These are phyloP conservation scores for Callinectes sapidus DNA, from an alignment of 2,888 invertebrate species.

Conservation along the genomic window DNA sequence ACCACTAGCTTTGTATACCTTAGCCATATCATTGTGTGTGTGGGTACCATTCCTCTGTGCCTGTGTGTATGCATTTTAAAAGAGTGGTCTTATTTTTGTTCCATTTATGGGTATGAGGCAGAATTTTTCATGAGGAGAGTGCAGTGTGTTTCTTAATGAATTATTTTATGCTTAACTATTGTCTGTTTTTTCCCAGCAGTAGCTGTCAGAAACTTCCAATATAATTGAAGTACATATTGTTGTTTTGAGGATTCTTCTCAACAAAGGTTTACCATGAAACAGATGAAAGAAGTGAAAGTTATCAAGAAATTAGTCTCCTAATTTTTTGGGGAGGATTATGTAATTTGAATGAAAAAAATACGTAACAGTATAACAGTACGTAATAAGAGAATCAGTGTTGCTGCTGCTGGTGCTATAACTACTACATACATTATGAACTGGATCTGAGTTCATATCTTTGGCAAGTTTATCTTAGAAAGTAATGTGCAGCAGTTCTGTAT, in stretches of 20 bases:
- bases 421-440: no score
- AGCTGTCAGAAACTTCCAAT: background rate
- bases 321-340: no score
- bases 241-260: background rate
- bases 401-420: no score
- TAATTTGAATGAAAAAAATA: no score
- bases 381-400: no score
- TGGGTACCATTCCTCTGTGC: slow-evolving; percentile 25
- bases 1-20: slow-evolving; percentile 24
- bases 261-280: background rate
- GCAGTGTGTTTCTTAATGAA: slow-evolving; percentile 25
- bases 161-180: slow-evolving; percentile 21
- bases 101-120: slow-evolving; percentile 21
- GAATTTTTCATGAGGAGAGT: slow-evolving; percentile 13
- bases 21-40: slow-evolving; percentile 17
- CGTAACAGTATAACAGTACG: no score
- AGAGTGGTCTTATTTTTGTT: slow-evolving; percentile 3
- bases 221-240: background rate
- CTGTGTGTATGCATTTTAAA: slow-evolving; percentile 19
- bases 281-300: background rate
- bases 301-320: background rate
- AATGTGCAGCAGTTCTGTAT: no score
- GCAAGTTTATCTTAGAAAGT: no score
- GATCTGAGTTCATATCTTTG: no score
- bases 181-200: slow-evolving; percentile 10